A percentile compares a stretch with the other conserved stretches of the same genome.
phyloP scores from a whole-genome alignment of 2,797 vertebrate species.

The Xenopus petersii region DNA sequence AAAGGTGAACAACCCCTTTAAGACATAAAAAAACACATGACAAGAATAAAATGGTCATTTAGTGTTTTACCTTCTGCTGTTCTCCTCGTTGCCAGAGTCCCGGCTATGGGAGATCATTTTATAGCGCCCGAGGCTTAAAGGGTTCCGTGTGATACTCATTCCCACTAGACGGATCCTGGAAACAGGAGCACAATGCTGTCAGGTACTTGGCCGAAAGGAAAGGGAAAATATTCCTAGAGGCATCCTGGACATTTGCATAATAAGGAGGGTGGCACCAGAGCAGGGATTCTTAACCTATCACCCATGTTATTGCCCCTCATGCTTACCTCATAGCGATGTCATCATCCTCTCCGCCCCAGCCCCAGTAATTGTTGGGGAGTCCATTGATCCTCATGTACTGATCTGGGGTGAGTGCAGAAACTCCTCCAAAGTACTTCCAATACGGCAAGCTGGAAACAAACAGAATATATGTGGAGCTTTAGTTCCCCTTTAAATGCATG shows the following conservation, averaged over 20 bases:
- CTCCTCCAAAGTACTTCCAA: slow-evolving; percentile 63
- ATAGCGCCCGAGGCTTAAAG: slow-evolving; percentile 59
- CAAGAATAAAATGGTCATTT: too few relatives aligned
- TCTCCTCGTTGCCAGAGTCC: slow-evolving; percentile 39
- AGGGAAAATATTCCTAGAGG: too few relatives aligned
- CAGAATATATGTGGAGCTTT: too few relatives aligned
- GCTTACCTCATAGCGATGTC: slow-evolving; percentile 65
- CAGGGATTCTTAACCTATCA: too few relatives aligned
- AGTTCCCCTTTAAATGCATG: too few relatives aligned
- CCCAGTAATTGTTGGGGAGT: slow-evolving; percentile 69
- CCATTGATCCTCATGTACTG: slow-evolving; percentile 72
- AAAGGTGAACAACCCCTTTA: too few relatives aligned
- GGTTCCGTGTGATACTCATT: slow-evolving; percentile 59
- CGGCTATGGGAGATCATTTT: slow-evolving; percentile 55
- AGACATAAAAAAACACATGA: too few relatives aligned
- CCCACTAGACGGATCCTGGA: slow-evolving; percentile 62
- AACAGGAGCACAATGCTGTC: slow-evolving; percentile 15
- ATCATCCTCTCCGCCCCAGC: slow-evolving; percentile 56
- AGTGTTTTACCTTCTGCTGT: slow-evolving; percentile 52
- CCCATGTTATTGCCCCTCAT: background rate
- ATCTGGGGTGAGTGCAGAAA: slow-evolving; percentile 66
- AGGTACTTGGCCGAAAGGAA: too few relatives aligned
- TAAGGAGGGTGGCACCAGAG: too few relatives aligned
- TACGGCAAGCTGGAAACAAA: slow-evolving; percentile 58
- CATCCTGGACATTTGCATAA: too few relatives aligned